Conservation (phyloP, 2,888 invertebrate species). For the Amphipoea oculea region DNA sequence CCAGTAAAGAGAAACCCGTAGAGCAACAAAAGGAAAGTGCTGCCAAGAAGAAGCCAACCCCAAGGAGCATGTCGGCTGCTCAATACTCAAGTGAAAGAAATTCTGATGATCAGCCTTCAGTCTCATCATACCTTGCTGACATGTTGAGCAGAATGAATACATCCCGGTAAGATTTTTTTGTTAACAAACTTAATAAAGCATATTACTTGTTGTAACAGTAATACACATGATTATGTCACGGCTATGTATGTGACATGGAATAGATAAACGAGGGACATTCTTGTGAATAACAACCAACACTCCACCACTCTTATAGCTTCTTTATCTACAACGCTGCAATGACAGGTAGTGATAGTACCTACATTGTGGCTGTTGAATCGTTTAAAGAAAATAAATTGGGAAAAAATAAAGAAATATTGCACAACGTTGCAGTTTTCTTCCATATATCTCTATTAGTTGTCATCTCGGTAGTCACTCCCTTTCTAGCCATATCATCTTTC, state of each 20-base stretch:
- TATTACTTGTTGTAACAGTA: neutral
- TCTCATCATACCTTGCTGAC: slow-evolving; percentile 46
- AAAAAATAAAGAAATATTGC: too few relatives aligned
- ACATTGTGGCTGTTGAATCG: too few relatives aligned
- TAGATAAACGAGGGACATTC: neutral
- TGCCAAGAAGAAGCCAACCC: neutral
- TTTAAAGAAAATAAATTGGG: too few relatives aligned
- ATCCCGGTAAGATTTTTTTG: slow-evolving; percentile 34
- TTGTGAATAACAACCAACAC: neutral
- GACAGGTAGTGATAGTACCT: too few relatives aligned
- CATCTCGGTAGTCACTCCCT: too few relatives aligned
- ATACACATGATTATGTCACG: neutral
- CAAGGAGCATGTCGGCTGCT: neutral
- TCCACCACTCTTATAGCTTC: neutral
- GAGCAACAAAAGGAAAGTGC: neutral
- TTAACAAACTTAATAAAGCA: neutral
- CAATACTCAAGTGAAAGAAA: neutral
- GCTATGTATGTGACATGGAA: neutral
- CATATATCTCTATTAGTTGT: too few relatives aligned
- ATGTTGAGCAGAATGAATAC: slow-evolving; percentile 42
- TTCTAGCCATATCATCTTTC: too few relatives aligned
- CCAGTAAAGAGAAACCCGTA: neutral
- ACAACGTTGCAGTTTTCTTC: too few relatives aligned
- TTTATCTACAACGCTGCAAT: neutral
- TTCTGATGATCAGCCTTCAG: neutral